Evolutionary conservation across 2,888 invertebrate genomes (phyloP).

Genomic region (Baronia brevicornis): DNA sequence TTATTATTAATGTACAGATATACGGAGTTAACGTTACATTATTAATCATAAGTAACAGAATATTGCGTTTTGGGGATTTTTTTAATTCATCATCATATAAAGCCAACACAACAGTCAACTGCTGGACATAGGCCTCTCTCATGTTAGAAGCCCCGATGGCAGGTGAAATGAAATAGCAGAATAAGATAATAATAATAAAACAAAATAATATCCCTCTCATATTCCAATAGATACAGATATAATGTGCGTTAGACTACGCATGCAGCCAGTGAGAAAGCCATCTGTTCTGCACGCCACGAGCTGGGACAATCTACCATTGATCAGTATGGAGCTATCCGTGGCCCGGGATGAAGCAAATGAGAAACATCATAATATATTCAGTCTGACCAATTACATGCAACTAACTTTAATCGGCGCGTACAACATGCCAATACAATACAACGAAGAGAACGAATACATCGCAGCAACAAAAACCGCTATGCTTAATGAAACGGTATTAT

Average conservation of each 20-base stretch:
- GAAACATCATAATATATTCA: constrained; percentile 38
- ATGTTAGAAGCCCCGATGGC: too few relatives aligned
- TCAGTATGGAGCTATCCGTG: constrained; percentile 39
- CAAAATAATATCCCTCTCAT: not conserved
- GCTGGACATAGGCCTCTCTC: too few relatives aligned
- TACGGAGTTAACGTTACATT: too few relatives aligned
- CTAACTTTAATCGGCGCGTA: constrained; percentile 49
- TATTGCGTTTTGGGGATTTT: too few relatives aligned
- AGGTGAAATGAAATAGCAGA: too few relatives aligned
- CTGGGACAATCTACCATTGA: constrained; percentile 56
- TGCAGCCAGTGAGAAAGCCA: constrained; percentile 43
- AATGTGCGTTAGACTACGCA: constrained; percentile 39
- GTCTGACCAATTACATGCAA: constrained; percentile 44
- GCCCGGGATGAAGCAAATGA: constrained; percentile 32
- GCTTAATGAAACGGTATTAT: constrained; percentile 35
- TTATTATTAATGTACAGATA: too few relatives aligned
- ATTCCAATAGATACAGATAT: constrained; percentile 35
- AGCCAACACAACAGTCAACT: too few relatives aligned
- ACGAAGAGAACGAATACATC: constrained; percentile 33
- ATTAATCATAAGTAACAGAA: too few relatives aligned
- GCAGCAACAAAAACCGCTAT: constrained; percentile 45
- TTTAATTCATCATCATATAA: too few relatives aligned
- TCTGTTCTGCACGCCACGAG: constrained; percentile 38
- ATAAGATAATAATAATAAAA: not conserved
- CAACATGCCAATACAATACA: constrained; percentile 41